Base-by-base conservation (phyloP, 30 jellyfish, hydroid and myxozoan genomes). In the Phacellophora camtschatica region DNA sequence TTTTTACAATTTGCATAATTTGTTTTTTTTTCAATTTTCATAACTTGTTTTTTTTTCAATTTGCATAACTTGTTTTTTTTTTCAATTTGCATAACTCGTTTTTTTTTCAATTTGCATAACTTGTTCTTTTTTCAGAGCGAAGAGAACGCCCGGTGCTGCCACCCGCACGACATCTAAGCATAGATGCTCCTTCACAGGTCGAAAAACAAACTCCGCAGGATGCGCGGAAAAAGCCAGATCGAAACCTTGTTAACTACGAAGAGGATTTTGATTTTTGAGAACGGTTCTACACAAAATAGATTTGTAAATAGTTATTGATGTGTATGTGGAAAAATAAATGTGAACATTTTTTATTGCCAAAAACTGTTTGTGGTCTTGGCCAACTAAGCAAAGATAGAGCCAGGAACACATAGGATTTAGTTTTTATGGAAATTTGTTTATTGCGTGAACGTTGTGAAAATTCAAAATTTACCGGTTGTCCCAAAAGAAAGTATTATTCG, bases 51-150 rank as follows among this genome's bases (percentile, higher is more conserved):
- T n/a, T n/a, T n/a, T n/a, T n/a, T n/a, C n/a, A n/a, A n/a, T n/a
- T n/a, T n/a, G n/a, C n/a, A n/a, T n/a, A n/a, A n/a, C n/a, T n/a
- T n/a, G n/a, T n/a, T n/a, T n/a, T n/a, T n/a, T n/a, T n/a, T n/a
- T n/a, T n/a, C n/a, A n/a, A n/a, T n/a, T n/a, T n/a, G n/a, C n/a
- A n/a, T n/a, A n/a, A n/a, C n/a, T n/a, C n/a, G n/a, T n/a, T n/a
- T n/a, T n/a, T n/a, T n/a, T n/a, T n/a, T n/a, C n/a, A n/a, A n/a
- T n/a, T n/a, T n/a, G n/a, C n/a, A n/a, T n/a, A n/a, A n/a, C n/a
- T n/a, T n/a, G n/a, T n/a, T n/a, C n/a, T n/a, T n/a, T n/a, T n/a
- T 16, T 5, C 12, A 67, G 81, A 67, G 39, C 81, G 81, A 42
- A 67, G 81, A 41, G 81, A 67, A 7, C 65, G 66, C 12, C 30